phyloP scores from a whole-genome alignment of 2,888 invertebrate species.

The Cantharis nigra region DNA sequence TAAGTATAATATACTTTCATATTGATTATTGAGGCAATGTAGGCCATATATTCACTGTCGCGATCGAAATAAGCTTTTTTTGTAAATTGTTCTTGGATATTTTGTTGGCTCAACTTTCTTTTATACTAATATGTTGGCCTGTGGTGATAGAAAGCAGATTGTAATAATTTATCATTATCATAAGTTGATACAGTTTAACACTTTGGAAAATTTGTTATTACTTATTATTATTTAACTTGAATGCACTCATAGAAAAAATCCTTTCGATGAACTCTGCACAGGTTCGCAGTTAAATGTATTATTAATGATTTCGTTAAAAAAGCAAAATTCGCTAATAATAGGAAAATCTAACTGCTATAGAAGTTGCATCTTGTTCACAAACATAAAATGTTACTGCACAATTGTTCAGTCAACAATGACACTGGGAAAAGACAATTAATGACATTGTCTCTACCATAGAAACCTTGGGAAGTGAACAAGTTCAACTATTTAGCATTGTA shows the following conservation, averaged over 20 bases:
- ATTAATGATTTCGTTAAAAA: not conserved
- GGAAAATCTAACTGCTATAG: not conserved
- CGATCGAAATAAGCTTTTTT: constrained; percentile 14
- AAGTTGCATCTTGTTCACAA: constrained; percentile 3
- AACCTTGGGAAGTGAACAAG: constrained; percentile 17
- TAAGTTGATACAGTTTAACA: not conserved
- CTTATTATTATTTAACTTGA: not conserved
- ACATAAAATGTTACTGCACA: constrained; percentile 12
- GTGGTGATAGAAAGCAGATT: constrained; percentile 19
- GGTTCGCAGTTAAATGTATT: not conserved
- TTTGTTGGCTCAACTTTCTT: constrained; percentile 17
- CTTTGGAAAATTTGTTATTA: not conserved
- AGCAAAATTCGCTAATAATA: constrained; percentile 11
- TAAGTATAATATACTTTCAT: constrained; percentile 9
- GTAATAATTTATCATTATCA: not conserved
- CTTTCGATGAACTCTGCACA: not conserved
- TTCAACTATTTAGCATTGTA: constrained; percentile 8
- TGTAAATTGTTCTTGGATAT: constrained; percentile 13
- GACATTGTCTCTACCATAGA: constrained; percentile 6
- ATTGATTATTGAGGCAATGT: constrained; percentile 14
- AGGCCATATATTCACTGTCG: constrained; percentile 10
- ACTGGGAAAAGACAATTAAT: constrained; percentile 16
- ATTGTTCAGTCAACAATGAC: constrained; percentile 22
- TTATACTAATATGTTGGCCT: constrained; percentile 19
- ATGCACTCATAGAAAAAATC: not conserved